phyloP scores from a whole-genome alignment of 2,113 vertebrate species.

The Pao palembangensis region DNA sequence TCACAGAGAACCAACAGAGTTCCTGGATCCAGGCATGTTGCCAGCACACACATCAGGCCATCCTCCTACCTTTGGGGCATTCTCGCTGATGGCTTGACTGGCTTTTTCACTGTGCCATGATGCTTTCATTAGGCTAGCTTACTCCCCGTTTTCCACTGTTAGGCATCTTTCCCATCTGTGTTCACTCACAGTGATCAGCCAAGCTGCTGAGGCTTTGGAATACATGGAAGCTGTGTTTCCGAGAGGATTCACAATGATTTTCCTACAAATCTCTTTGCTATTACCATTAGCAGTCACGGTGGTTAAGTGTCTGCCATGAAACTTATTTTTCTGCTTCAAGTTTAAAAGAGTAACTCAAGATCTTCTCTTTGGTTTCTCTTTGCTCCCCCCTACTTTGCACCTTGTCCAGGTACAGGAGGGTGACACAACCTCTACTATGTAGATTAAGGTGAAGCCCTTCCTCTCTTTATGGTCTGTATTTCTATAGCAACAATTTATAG shows the following conservation, averaged over 20 bases:
- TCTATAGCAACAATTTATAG: no score
- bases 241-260: conserved; percentile 40
- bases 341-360: conserved; percentile 15
- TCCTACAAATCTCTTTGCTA: conserved; percentile 46
- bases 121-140: conserved; percentile 77
- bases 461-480: no score
- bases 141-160: conserved; percentile 72
- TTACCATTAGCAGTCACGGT: conserved; percentile 30
- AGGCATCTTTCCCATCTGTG: conserved; percentile 70
- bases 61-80: conserved; percentile 73
- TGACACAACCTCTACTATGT: no score
- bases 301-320: conserved; percentile 43
- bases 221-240: conserved; percentile 36
- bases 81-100: conserved; percentile 68
- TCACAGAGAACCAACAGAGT: conserved; percentile 54
- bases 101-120: conserved; percentile 69
- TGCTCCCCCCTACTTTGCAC: no score
- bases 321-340: conserved; percentile 12
- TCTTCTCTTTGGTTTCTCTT: no score
- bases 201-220: conserved; percentile 49
- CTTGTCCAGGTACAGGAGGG: no score
- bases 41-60: conserved; percentile 74
- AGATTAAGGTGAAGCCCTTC: no score
- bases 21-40: conserved; percentile 61
- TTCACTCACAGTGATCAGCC: conserved; percentile 57